Base-by-base conservation (phyloP, 1,140 invertebrate species). In the Diachasmimorpha longicaudata region DNA sequence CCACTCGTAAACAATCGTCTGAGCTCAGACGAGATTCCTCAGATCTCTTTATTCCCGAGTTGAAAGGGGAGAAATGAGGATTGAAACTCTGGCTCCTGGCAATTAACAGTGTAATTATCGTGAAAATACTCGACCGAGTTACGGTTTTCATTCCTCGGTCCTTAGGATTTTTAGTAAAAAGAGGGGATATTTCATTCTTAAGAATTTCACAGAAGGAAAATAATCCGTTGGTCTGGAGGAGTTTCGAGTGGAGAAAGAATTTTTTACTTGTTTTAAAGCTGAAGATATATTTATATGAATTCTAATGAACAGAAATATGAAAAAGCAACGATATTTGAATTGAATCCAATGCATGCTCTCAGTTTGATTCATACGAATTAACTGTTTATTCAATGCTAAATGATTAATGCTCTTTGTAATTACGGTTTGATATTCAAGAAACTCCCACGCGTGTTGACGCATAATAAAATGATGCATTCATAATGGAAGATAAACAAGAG, bases 31-130 rank as follows among this genome's bases (percentile, higher is more conserved):
- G 48, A 52, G 16, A 52, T 52, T 52, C 16, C 48, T 52, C 48
- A 52, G 48, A 52, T 52, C 48, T 52, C 48, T 52, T 52, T 52
- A n/a, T 52, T 52, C 4, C 48, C 0, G 72, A 67, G 52, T 36
- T 69, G 74, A 73, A 71, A 67, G 66, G 72, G 46, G 68, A 25
- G 19, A 37, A 55, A 72, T 31, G 36, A 74, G 19, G 21, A 73
- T 71, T 63, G 58, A 76, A 58, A 70, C 25, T 42, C 66, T 70
- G 21, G 71, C 68, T 80, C 72, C 0, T 76, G 25, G 79, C 83
- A 86, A 86, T 86, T 86, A 86, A 84, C 80, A 66, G 74, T 78
- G 79, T 81, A 86, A 86, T 85, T 86, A 52, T 52, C 48, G 16
- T 52, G 48, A 52, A 52, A 52, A 52, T n/a, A 52, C n/a, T 52